phyloP scores from a whole-genome alignment of 2,888 invertebrate genomes.

The Lacanobia oleracea region DNA sequence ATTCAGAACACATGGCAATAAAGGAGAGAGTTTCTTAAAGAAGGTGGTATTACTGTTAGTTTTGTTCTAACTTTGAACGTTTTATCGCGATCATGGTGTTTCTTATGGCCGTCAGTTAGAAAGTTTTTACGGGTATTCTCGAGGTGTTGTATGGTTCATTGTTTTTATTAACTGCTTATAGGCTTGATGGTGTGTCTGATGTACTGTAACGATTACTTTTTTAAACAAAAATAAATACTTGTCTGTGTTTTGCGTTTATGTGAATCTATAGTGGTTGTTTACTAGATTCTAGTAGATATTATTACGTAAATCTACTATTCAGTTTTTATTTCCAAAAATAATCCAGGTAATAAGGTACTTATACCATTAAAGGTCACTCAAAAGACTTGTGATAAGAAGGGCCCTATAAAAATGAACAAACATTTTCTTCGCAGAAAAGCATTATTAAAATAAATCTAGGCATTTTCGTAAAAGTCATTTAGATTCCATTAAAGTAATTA shows the following conservation, averaged over 20 bases:
- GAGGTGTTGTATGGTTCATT: slow-evolving; percentile 34
- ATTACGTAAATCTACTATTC: no score
- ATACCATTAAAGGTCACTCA: no score
- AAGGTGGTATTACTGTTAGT: slow-evolving; percentile 46
- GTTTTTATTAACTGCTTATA: slow-evolving; percentile 15
- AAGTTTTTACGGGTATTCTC: slow-evolving; percentile 56
- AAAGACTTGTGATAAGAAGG: no score
- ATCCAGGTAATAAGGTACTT: no score
- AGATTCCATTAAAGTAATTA: slow-evolving; percentile 25
- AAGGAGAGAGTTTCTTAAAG: slow-evolving; percentile 55
- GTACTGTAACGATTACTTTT: background rate
- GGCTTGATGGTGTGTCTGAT: background rate
- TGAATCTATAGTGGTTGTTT: background rate
- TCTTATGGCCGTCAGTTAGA: slow-evolving; percentile 44
- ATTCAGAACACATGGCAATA: slow-evolving; percentile 32
- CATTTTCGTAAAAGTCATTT: slow-evolving; percentile 9
- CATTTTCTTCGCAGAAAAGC: background rate
- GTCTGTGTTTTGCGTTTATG: background rate
- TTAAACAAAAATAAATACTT: background rate
- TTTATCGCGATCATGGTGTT: slow-evolving; percentile 33
- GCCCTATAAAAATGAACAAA: no score
- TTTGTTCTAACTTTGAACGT: slow-evolving; percentile 25
- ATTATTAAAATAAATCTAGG: slow-evolving; percentile 10
- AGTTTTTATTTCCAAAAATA: no score
- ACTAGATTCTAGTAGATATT: background rate